Conservation (phyloP, 2,113 vertebrate genomes). For the Oreotragus oreotragus region DNA sequence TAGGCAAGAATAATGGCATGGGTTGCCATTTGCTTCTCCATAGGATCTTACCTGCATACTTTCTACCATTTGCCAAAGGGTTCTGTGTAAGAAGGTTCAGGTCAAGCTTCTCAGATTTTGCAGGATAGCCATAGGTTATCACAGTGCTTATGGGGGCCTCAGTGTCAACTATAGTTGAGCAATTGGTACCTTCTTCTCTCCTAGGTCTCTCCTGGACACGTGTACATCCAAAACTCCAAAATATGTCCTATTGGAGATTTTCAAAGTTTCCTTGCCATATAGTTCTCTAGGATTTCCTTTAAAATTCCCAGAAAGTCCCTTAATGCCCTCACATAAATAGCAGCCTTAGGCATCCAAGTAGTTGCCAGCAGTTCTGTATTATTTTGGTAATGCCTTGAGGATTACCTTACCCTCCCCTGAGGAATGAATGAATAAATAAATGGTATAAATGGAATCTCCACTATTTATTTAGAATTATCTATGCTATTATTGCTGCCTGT, state of each 20-base stretch:
- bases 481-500: background rate
- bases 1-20: background rate
- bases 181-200: background rate
- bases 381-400: background rate
- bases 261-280: background rate
- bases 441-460: background rate
- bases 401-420: background rate
- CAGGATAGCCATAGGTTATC: background rate
- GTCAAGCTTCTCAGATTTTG: background rate
- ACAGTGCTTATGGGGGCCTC: background rate
- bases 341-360: background rate
- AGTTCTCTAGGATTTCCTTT: background rate
- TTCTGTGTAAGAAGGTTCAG: background rate
- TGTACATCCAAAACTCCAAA: background rate
- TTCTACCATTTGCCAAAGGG: background rate
- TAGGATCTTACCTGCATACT: background rate
- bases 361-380: background rate
- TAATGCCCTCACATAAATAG: background rate
- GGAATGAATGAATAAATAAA: background rate
- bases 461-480: background rate
- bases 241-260: background rate
- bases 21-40: background rate
- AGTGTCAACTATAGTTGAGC: background rate
- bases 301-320: background rate
- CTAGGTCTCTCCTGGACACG: background rate